Percentiles rank a stretch among this genome's conserved stretches.
phyloP scores from a whole-genome alignment of 2,888 invertebrate species.

The Rhodophaea formosa region DNA sequence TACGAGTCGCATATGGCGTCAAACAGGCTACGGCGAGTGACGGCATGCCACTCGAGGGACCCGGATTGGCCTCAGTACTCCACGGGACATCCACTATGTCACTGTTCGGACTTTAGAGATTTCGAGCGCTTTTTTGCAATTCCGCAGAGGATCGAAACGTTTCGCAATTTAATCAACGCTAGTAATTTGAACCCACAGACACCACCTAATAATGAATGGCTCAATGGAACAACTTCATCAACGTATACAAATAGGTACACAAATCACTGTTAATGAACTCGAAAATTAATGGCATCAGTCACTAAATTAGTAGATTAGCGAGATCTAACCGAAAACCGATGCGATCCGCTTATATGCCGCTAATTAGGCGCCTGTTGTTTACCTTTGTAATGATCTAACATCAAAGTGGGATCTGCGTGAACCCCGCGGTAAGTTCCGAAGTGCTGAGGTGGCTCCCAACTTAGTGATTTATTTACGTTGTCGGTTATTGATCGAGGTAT shows the following conservation, averaged over 20 bases:
- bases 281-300: constrained; percentile 56
- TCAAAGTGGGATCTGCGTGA: constrained; percentile 50
- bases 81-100: constrained; percentile 60
- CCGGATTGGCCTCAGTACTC: constrained; percentile 69
- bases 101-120: constrained; percentile 55
- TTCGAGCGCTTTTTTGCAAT: constrained; percentile 33
- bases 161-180: constrained; percentile 6
- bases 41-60: constrained; percentile 74
- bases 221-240: constrained; percentile 24
- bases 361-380: constrained; percentile 67
- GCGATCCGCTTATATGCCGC: constrained; percentile 56
- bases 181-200: constrained; percentile 7
- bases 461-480: constrained; percentile 75
- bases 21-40: constrained; percentile 75
- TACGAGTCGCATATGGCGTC: constrained; percentile 72
- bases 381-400: constrained; percentile 62
- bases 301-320: constrained; percentile 59
- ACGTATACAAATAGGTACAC: constrained; percentile 23
- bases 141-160: constrained; percentile 22
- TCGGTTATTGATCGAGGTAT: constrained; percentile 65
- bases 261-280: constrained; percentile 44
- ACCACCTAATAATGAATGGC: constrained; percentile 12
- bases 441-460: constrained; percentile 46
- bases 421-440: constrained; percentile 34
- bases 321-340: constrained; percentile 51